Evolutionary conservation across 2,797 vertebrate species (phyloP), one percentile per base, ranked within the genome.

Genomic region (Spinibarbus caldwelli): DNA sequence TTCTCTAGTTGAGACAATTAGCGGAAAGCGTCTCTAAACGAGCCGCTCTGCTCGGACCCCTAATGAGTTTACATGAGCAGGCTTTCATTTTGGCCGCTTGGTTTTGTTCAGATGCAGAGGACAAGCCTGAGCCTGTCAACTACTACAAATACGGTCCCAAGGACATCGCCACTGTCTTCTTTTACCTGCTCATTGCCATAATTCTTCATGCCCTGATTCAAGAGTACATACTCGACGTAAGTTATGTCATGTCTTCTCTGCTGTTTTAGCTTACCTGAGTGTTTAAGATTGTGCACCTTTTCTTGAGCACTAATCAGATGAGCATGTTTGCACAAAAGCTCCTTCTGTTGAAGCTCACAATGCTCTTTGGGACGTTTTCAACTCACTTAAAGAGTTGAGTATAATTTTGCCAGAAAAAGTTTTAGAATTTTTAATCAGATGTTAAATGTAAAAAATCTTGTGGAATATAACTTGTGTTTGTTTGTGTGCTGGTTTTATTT

Each of bases 161-260:
- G 92, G 96, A 97, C 80, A 91, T 95, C 80, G 96, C 96, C n/a
- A 96, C 96, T 1, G 91, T 97, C 84, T 93, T 96, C 92, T 97
- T 97, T 92, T 97, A 97, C 90, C 93, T 96, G 91, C 95, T 97
- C 0, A 94, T 97, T 43, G 95, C 94, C 12, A 93, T 97, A 90
- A 96, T 96, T 88, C 95, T 97, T 84, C 96, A 97, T 76, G 95
- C 96, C 87, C 94, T 96, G 92, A 96, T 97, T 91, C 96, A 97
- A 87, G 96, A 97, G 89, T 94, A 96, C 85, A 91, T 97, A 85
- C 94, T 97, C 1, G 96, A 97, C 38, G 96, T 97, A 93, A 96
- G 96, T 96, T 29, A 14, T 21, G 14, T 11, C 29, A 1, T 23
- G 19, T 2, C 0, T 43, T 41, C 19, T 67, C 4, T 36, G 31